Percentiles rank a stretch among this genome's conserved stretches.
phyloP scores from a whole-genome alignment of 2,797 vertebrate species.

The Artibeus jamaicensis region DNA sequence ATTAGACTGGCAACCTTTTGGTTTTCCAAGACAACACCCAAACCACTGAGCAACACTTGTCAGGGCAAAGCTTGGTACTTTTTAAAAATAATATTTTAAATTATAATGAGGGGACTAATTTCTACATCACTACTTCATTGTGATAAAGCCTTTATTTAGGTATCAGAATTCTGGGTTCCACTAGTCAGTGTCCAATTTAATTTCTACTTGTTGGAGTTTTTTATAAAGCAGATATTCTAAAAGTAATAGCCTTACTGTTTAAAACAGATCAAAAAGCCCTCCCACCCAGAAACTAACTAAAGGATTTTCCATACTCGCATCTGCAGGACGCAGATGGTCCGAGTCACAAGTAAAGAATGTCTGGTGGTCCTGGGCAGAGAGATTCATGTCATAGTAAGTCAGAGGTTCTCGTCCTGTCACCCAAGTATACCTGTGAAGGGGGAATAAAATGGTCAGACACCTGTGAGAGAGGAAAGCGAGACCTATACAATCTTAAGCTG shows the following conservation, averaged over 20 bases:
- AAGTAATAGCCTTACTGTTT: neutral
- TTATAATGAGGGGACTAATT: neutral
- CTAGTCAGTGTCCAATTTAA: neutral
- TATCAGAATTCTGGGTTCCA: neutral
- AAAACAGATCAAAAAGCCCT: neutral
- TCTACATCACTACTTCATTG: neutral
- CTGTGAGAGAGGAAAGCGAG: conserved; percentile 37
- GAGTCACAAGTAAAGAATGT: conserved; percentile 98
- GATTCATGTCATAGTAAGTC: conserved; percentile 97
- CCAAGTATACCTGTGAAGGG: conserved; percentile 92
- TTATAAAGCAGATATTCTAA: neutral
- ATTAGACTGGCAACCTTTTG: too few species aligned
- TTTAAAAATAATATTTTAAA: neutral
- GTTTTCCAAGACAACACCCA: too few species aligned
- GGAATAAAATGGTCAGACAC: conserved; percentile 42
- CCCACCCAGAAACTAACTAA: neutral
- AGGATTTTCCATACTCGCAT: conserved; percentile 90
- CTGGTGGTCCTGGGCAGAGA: conserved; percentile 96
- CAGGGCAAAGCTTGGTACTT: neutral
- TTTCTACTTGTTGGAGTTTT: neutral
- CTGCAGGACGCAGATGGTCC: conserved; percentile 95
- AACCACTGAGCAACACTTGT: neutral
- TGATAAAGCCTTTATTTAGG: conserved; percentile 11
- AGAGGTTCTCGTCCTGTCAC: conserved; percentile 96
- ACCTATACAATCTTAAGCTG: neutral